Base-by-base conservation (phyloP, 1,140 invertebrate genomes). In the Chelonus insularis region DNA sequence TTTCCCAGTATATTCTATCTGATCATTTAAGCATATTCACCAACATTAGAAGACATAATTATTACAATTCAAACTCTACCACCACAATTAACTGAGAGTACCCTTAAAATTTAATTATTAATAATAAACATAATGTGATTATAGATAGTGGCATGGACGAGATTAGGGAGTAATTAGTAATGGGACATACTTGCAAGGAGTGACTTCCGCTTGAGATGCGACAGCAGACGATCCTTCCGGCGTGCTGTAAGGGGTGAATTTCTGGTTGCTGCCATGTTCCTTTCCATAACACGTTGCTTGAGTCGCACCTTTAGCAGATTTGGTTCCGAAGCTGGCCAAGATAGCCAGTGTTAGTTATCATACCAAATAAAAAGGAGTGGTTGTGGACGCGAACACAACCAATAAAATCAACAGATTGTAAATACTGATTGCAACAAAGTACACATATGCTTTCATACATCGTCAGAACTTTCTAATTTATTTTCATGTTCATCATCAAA, bases 271-370 rank as follows among this genome's bases (percentile, higher is more conserved):
- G 79, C 78, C 72, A 78, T 76, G 75, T 93, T 88, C 67, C 93
- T 87, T 82, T 96, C 93, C 83, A 95, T 91, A 72, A 97, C 92
- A 79, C 94, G 91, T 84, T 96, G 93, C 86, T 97, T 97, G 74
- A 97, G 86, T 74, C 94, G 91, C 83, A 96, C 91, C 87, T 97
- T 97, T 83, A 96, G 86, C 82, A 96, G 88, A 87, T 98, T 97
- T 68, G 95, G 95, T 87, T 97, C 95, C 82, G 95, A 97, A 75
- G 95, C 96, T 97, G 87, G 78, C 75, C 76, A 78, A 80, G 62
- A 77, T 69, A 77, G 73, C 78, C 79, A 68, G 75, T 70, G 75
- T 79, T 80, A 79, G 74, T 63, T 62, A 66, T 69, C 8, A 43
- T 65, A 66, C 57, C 50, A 59, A 62, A 60, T 58, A 63, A 59